phyloP scores from a whole-genome alignment of 2,888 invertebrate genomes.

The Timandra comae region DNA sequence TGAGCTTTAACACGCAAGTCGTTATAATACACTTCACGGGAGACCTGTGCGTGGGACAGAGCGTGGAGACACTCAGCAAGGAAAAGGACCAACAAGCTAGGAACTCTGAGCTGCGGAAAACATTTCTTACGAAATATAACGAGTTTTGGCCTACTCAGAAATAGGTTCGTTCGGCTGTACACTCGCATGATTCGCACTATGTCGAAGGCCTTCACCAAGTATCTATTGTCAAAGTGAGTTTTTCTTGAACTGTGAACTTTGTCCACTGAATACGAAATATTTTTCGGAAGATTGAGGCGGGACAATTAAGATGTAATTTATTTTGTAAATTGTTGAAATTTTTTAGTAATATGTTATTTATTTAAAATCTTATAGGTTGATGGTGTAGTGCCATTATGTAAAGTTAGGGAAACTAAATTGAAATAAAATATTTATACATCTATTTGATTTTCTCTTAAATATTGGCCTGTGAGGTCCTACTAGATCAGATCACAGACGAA shows the following conservation, averaged over 20 bases:
- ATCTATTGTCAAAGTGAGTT: background rate
- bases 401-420: conserved; percentile 30
- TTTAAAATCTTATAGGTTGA: conserved; percentile 15
- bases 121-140: conserved; percentile 68
- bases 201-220: too few species aligned
- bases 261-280: background rate
- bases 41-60: conserved; percentile 69
- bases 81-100: conserved; percentile 80
- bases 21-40: conserved; percentile 80
- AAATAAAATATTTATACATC: conserved; percentile 27
- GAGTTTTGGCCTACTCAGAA: conserved; percentile 68
- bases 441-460: too few species aligned
- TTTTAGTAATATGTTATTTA: conserved; percentile 14
- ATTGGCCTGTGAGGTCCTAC: too few species aligned
- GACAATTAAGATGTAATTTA: conserved; percentile 8
- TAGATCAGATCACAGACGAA: too few species aligned
- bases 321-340: conserved; percentile 19
- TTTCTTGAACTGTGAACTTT: background rate
- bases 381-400: conserved; percentile 19
- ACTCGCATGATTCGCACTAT: too few species aligned
- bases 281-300: background rate
- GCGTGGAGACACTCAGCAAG: conserved; percentile 79
- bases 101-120: conserved; percentile 78
- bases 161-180: conserved; percentile 25
- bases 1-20: conserved; percentile 75